Evolutionary conservation across 2,797 vertebrate species (phyloP).

Genomic region (Apogon hyalosoma): DNA sequence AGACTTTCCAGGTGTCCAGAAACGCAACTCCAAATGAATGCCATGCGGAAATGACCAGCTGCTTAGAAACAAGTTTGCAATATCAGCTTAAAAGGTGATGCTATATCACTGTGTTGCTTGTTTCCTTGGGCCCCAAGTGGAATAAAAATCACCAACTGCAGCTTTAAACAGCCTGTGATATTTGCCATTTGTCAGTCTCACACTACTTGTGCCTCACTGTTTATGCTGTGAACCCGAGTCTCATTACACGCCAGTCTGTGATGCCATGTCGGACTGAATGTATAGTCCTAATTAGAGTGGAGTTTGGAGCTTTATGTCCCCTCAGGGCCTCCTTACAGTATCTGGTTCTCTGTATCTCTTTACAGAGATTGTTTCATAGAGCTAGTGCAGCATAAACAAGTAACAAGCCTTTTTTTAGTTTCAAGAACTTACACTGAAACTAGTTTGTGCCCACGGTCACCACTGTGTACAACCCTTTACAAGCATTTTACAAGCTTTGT

Average conservation of each 20-base stretch:
- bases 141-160: no score
- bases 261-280: constrained; percentile 6
- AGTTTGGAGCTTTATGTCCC: constrained; percentile 20
- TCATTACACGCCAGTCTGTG: neutral
- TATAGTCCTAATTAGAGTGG: constrained; percentile 12
- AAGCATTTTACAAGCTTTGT: constrained; percentile 52
- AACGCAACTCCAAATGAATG: no score
- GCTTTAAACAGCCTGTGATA: neutral
- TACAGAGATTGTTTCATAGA: constrained; percentile 10
- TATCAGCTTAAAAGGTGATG: no score
- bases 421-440: constrained; percentile 5
- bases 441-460: constrained; percentile 34
- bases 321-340: constrained; percentile 13
- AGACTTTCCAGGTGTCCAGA: no score
- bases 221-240: neutral
- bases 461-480: constrained; percentile 28
- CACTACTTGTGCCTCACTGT: neutral
- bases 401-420: constrained; percentile 12
- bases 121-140: no score
- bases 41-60: no score
- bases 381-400: constrained; percentile 29
- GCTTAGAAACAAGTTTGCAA: no score
- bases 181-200: neutral
- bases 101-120: no score
- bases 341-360: neutral